Evolutionary conservation across 1,140 invertebrate genomes (phyloP).

Genomic region (Drosophila azteca): DNA sequence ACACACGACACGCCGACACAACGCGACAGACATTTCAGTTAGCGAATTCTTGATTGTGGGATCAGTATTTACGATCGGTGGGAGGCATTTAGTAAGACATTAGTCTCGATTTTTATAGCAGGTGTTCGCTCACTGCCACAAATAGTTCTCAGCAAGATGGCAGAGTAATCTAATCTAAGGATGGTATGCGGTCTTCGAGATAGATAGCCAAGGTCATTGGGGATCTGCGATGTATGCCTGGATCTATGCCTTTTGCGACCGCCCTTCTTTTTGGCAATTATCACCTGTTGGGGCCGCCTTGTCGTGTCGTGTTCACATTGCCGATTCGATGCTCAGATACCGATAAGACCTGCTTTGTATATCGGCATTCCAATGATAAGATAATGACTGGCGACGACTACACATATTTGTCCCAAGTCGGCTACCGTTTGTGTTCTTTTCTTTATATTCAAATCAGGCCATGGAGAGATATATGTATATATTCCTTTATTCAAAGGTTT

Average conservation of each 20-base stretch:
- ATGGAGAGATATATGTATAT: neutral
- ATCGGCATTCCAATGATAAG: slow-evolving; percentile 70
- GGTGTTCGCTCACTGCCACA: neutral
- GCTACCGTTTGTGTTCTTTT: slow-evolving; percentile 43
- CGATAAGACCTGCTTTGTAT: slow-evolving; percentile 60
- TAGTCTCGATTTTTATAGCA: neutral
- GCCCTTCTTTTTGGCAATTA: slow-evolving; percentile 40
- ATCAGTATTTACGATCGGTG: slow-evolving; percentile 31
- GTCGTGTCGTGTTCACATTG: slow-evolving; percentile 14
- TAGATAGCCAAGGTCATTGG: slow-evolving; percentile 45
- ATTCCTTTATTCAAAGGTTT: neutral
- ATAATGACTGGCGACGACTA: slow-evolving; percentile 43
- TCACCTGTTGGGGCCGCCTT: slow-evolving; percentile 54
- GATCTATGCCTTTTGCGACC: neutral
- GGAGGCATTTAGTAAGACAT: slow-evolving; percentile 10
- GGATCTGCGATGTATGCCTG: neutral
- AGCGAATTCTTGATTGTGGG: slow-evolving; percentile 5
- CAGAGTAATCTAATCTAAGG: slow-evolving; percentile 39
- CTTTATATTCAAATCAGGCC: slow-evolving; percentile 50
- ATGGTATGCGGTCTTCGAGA: too few relatives aligned
- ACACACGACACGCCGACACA: neutral
- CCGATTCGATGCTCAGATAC: slow-evolving; percentile 37
- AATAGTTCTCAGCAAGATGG: slow-evolving; percentile 8
- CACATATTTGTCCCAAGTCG: slow-evolving; percentile 30
- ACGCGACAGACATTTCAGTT: slow-evolving; percentile 18